Evolutionary conservation across 2,113 vertebrate genomes (phyloP), one percentile per base, ranked within the genome.

Genomic region (Empidonax traillii): DNA sequence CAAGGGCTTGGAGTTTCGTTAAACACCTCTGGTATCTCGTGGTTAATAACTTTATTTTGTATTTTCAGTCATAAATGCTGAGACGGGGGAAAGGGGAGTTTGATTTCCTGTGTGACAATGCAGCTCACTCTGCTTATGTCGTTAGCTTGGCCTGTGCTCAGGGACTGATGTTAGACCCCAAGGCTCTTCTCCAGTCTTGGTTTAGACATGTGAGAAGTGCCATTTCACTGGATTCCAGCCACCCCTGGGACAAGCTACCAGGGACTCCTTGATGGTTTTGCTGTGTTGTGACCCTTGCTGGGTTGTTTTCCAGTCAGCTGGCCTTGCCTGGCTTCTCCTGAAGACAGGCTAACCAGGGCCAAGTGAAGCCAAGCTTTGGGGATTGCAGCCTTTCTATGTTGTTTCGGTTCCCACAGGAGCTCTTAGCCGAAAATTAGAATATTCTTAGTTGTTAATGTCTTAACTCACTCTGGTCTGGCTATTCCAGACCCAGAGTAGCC

Each of bases 271-370:
- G 33, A 3, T 67, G 44, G 3, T n/a, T 55, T 79, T 49, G 37
- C 10, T 4, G 0, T 4, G 3, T 30, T 67, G 1, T n/a, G 25
- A 12, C 8, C 25, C 18, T 33, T 21, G 19, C 24, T 37, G 41
- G 4, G 14, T 71, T 69, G 44, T 39, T 79, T 88, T 69, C 12
- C 10, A 3, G 41, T 15, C 46, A n/a, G 13, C 16, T 66, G 58
- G 7, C 65, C n/a, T 81, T 52, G n/a, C 33, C 12, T 35, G 8
- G 8, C 12, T 63, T 90, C 33, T 92, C 43, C 46, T 12, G 1
- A 37, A 84, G 53, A 24, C 12, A 27, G 52, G 41, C 16, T n/a
- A 37, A 33, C n/a, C 31, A 10, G 27, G 0, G 7, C 18, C 81
- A 46, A 8, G 22, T 5, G 23, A 84, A 59, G 27, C 0, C 1